Evolutionary conservation across 2,797 vertebrate species (phyloP).

Genomic region (Amniataba percoides): DNA sequence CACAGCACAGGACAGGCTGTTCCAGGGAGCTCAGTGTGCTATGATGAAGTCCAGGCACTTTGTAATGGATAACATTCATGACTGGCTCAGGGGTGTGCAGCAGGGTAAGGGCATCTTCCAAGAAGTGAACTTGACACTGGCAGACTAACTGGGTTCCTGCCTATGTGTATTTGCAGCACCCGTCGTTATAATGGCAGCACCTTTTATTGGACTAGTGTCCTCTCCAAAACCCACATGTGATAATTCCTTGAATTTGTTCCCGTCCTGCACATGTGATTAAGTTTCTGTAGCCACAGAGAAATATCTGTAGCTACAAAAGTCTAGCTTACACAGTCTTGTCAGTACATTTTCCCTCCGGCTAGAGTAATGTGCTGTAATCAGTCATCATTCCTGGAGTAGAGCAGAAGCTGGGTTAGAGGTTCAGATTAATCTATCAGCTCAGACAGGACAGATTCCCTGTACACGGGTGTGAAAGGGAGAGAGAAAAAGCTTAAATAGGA

Average conservation of each 20-base stretch:
- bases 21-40: constrained; percentile 39
- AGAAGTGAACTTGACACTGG: constrained; percentile 70
- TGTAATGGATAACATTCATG: constrained; percentile 43
- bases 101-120: constrained; percentile 54
- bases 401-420: constrained; percentile 15
- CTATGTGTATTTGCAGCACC: constrained; percentile 26
- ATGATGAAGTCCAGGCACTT: constrained; percentile 43
- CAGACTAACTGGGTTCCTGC: constrained; percentile 31
- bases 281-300: constrained; percentile 20
- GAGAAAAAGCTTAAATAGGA: constrained; percentile 16
- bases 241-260: constrained; percentile 20
- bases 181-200: background rate
- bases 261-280: background rate
- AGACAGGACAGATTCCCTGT: constrained; percentile 26
- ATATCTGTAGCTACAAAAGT: background rate
- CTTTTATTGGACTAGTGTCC: constrained; percentile 37
- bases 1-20: constrained; percentile 52
- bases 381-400: constrained; percentile 4
- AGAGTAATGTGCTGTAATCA: constrained; percentile 24
- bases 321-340: background rate
- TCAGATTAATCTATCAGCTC: constrained; percentile 33
- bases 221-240: constrained; percentile 37
- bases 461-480: background rate
- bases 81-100: background rate
- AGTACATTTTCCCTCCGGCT: background rate